These are phyloP conservation scores for Tortricodes alternella DNA, from an alignment of 2,888 invertebrate genomes.

Conservation along the genomic window DNA sequence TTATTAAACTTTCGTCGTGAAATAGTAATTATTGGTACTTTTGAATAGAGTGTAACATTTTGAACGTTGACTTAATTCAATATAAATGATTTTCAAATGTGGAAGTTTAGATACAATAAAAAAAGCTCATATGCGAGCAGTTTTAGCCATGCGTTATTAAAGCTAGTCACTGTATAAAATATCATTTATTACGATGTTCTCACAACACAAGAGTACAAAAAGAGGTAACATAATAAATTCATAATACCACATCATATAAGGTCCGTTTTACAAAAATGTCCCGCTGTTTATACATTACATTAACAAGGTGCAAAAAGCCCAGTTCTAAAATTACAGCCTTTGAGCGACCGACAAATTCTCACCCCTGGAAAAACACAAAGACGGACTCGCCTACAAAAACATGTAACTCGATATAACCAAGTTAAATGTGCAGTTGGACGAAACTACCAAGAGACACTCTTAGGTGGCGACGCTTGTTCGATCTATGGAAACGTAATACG, in stretches of 20 bases:
- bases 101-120: no score
- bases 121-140: not conserved
- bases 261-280: conserved; percentile 26
- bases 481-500: not conserved
- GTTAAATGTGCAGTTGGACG: conserved; percentile 21
- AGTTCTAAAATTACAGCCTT: conserved; percentile 30
- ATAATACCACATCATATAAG: conserved; percentile 26
- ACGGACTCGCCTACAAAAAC: conserved; percentile 30
- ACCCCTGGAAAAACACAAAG: conserved; percentile 32
- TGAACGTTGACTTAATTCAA: not conserved
- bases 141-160: not conserved
- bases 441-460: not conserved
- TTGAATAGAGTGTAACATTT: no score
- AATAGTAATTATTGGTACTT: no score
- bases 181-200: conserved; percentile 6
- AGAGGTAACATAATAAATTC: conserved; percentile 25
- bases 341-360: conserved; percentile 31
- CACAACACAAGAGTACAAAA: conserved; percentile 10
- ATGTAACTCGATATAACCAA: conserved; percentile 29
- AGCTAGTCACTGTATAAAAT: not conserved
- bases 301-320: conserved; percentile 32
- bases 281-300: conserved; percentile 31
- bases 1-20: no score
- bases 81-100: no score
- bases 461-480: not conserved